phyloP scores from a whole-genome alignment of 2,113 vertebrate genomes.

The Microtus montanus region DNA sequence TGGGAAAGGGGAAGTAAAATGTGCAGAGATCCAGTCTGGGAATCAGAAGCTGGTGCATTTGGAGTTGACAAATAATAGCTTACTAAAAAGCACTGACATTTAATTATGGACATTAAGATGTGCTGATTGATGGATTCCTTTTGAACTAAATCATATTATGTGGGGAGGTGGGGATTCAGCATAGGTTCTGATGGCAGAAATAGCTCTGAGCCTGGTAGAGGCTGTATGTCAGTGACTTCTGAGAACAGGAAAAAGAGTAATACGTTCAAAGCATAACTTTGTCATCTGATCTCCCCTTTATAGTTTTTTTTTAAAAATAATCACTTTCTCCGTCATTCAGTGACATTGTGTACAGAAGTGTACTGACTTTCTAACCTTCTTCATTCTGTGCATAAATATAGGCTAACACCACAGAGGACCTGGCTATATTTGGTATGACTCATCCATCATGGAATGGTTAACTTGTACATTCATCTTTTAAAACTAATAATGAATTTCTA shows the following conservation, averaged over 20 bases:
- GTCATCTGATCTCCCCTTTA: slow-evolving; percentile 74
- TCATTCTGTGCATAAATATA: slow-evolving; percentile 35
- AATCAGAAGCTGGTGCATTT: not conserved
- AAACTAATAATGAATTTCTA: slow-evolving; percentile 86
- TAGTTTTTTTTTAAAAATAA: slow-evolving; percentile 72
- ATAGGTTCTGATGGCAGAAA: slow-evolving; percentile 59
- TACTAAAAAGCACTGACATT: slow-evolving; percentile 24
- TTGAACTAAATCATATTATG: slow-evolving; percentile 56
- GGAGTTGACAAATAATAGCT: not conserved
- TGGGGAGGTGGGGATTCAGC: not conserved
- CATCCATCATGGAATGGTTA: slow-evolving; percentile 80
- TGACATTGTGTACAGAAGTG: slow-evolving; percentile 78
- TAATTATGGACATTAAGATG: slow-evolving; percentile 69
- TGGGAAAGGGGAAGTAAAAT: not conserved
- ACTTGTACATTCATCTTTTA: slow-evolving; percentile 82
- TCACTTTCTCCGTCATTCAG: slow-evolving; percentile 66
- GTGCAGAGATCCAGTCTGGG: not conserved
- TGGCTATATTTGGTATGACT: slow-evolving; percentile 73
- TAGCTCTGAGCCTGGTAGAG: slow-evolving; percentile 28
- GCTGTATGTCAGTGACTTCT: slow-evolving; percentile 21
- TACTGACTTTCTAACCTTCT: slow-evolving; percentile 27
- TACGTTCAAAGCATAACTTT: slow-evolving; percentile 69
- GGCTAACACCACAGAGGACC: not conserved
- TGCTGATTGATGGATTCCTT: slow-evolving; percentile 56
- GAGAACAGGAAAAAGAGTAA: slow-evolving; percentile 72